Conservation (phyloP, 2,113 vertebrate species). For the Hippocampus zosterae region DNA sequence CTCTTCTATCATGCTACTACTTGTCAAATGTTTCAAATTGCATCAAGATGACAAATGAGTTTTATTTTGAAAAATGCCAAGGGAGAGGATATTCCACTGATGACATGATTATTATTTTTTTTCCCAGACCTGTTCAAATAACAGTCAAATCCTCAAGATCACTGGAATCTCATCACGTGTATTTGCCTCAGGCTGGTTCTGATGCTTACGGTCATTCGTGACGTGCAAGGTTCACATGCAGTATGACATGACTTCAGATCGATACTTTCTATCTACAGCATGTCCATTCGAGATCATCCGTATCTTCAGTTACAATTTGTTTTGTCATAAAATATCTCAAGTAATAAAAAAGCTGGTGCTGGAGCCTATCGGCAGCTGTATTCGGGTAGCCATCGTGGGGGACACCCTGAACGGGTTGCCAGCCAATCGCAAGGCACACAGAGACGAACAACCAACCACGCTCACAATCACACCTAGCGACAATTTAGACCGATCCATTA, state of each 20-base stretch:
- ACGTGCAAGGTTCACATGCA: neutral
- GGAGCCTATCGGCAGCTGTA: too few species aligned
- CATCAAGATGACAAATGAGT: too few species aligned
- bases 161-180: neutral
- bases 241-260: neutral
- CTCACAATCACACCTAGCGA: too few species aligned
- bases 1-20: too few species aligned
- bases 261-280: neutral
- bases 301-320: neutral
- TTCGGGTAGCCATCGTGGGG: too few species aligned
- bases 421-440: too few species aligned
- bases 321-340: neutral
- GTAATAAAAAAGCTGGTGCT: neutral
- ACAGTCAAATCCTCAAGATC: neutral
- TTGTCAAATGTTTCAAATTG: too few species aligned
- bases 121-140: neutral
- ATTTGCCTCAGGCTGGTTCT: neutral
- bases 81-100: too few species aligned
- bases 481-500: too few species aligned
- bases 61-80: too few species aligned
- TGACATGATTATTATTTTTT: neutral
- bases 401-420: too few species aligned
- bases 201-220: neutral
- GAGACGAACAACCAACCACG: too few species aligned
- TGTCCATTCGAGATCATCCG: neutral